Evolutionary conservation across 2,113 vertebrate genomes (phyloP).

Genomic region (Paracanthobrama guichenoti): DNA sequence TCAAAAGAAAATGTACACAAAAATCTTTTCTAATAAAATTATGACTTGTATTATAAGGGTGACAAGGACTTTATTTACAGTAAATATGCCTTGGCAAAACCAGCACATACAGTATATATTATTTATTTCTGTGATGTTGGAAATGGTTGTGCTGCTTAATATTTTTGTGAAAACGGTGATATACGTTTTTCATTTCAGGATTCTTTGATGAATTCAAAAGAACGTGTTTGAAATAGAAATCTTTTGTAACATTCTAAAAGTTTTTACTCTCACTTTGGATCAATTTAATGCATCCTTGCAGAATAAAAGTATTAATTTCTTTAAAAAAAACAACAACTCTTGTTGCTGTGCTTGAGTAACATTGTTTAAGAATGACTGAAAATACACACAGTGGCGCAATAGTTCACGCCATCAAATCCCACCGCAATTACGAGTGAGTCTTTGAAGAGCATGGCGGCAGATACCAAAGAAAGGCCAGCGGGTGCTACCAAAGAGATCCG

Average conservation of each 20-base stretch:
- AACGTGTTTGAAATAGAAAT: too few relatives aligned
- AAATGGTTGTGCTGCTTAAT: too few relatives aligned
- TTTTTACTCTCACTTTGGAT: not conserved
- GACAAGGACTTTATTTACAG: too few relatives aligned
- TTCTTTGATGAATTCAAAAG: too few relatives aligned
- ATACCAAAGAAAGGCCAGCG: conserved; percentile 13
- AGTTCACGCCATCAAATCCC: not conserved
- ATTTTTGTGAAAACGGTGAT: too few relatives aligned
- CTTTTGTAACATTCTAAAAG: too few relatives aligned
- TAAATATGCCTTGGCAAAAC: too few relatives aligned
- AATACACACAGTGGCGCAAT: not conserved
- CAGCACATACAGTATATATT: too few relatives aligned
- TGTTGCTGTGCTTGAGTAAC: not conserved
- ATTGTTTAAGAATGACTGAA: not conserved
- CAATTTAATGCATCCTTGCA: not conserved
- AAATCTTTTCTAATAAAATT: not conserved
- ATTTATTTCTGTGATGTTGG: too few relatives aligned
- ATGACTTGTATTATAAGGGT: too few relatives aligned
- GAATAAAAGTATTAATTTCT: not conserved
- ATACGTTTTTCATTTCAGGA: too few relatives aligned
- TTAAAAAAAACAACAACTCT: not conserved
- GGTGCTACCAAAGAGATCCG: conserved; percentile 1
- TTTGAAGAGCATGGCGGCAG: not conserved
- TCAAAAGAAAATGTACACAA: not conserved
- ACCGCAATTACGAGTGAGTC: not conserved